Percentiles rank a stretch among this genome's conserved stretches.
phyloP scores from a whole-genome alignment of 1,140 invertebrate species.

The Camponotus pennsylvanicus region DNA sequence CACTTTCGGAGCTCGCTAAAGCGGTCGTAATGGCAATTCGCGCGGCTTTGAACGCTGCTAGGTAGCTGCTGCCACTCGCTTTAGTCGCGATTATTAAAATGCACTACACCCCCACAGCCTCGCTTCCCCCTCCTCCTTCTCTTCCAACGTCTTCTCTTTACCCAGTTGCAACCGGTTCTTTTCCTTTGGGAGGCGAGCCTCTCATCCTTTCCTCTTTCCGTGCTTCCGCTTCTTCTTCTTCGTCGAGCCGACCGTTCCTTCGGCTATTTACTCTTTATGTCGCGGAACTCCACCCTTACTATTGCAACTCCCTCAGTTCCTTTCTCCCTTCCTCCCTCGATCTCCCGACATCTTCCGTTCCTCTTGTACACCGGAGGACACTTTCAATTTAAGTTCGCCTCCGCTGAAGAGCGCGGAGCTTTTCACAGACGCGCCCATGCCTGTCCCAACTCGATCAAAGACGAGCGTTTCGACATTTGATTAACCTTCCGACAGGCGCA shows the following conservation, averaged over 20 bases:
- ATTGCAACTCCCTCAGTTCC: constrained; percentile 14
- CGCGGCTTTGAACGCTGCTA: constrained; percentile 64
- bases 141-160: constrained; percentile 15
- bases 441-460: constrained; percentile 70
- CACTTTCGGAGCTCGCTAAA: constrained; percentile 68
- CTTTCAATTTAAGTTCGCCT: constrained; percentile 79
- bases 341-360: constrained; percentile 27
- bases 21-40: constrained; percentile 73
- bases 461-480: constrained; percentile 71
- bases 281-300: constrained; percentile 51
- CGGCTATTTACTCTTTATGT: constrained; percentile 76
- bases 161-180: constrained; percentile 39
- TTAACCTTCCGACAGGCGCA: constrained; percentile 62
- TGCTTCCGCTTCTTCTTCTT: constrained; percentile 41
- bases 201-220: constrained; percentile 64
- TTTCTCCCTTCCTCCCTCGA: constrained; percentile 43
- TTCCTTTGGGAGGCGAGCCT: constrained; percentile 67
- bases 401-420: constrained; percentile 57
- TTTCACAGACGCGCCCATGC: constrained; percentile 65
- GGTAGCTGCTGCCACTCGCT: constrained; percentile 66
- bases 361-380: constrained; percentile 71
- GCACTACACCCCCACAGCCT: constrained; percentile 50
- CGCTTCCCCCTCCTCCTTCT: not conserved
- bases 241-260: constrained; percentile 58
- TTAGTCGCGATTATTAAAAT: constrained; percentile 77